Conservation (phyloP, 2,888 invertebrate species). For the Encarsia formosa region DNA sequence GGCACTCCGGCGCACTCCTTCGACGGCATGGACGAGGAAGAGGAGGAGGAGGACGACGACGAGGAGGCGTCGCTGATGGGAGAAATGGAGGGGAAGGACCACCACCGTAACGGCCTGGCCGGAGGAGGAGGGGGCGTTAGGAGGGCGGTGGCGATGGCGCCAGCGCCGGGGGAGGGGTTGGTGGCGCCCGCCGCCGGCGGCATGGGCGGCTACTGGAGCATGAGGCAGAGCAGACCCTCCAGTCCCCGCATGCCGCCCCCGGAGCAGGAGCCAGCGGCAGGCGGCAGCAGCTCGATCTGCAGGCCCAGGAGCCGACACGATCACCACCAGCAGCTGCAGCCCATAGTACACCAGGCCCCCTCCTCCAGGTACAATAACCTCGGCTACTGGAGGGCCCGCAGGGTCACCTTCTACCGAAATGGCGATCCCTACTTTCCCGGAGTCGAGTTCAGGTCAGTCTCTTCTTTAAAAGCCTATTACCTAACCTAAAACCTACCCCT, state of each 20-base stretch:
- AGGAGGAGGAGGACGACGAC: conserved; percentile 30
- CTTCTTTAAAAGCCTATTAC: too few relatives aligned
- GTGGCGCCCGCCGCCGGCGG: conserved; percentile 33
- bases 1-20: conserved; percentile 6
- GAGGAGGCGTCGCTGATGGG: conserved; percentile 28
- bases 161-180: conserved; percentile 37
- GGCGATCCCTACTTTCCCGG: conserved; percentile 91
- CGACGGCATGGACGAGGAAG: conserved; percentile 32
- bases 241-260: conserved; percentile 56
- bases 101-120: conserved; percentile 31
- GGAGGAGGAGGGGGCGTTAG: conserved; percentile 24
- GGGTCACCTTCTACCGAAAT: conserved; percentile 88
- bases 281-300: conserved; percentile 34
- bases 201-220: conserved; percentile 55
- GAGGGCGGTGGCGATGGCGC: conserved; percentile 21
- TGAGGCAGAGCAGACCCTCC: conserved; percentile 54
- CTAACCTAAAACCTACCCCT: too few relatives aligned
- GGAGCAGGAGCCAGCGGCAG: conserved; percentile 58
- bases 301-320: conserved; percentile 59
- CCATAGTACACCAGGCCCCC: conserved; percentile 25
- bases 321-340: conserved; percentile 42
- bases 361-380: conserved; percentile 67
- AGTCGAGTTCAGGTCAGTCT: conserved; percentile 68
- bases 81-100: conserved; percentile 41
- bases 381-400: conserved; percentile 81